These are phyloP conservation scores for Bos indicus DNA, from an alignment of 2,113 vertebrate genomes.

Conservation along the genomic window DNA sequence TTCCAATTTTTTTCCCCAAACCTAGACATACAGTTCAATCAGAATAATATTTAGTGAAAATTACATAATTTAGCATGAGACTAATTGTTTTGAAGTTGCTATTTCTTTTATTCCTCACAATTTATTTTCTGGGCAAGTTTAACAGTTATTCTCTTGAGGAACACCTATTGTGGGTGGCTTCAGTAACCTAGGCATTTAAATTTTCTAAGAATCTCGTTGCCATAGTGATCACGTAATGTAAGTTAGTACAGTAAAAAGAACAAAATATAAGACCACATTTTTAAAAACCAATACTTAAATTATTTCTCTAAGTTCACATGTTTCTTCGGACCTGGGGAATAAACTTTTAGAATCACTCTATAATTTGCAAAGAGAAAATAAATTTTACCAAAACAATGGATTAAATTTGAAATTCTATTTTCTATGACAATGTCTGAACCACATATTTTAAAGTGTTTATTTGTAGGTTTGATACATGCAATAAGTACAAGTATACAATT, in stretches of 20 bases:
- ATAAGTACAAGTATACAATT: background rate
- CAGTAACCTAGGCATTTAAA: background rate
- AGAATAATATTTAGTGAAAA: background rate
- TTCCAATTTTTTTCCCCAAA: background rate
- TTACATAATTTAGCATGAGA: background rate
- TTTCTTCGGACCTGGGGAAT: background rate
- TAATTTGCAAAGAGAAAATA: background rate
- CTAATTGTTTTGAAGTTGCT: background rate
- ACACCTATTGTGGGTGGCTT: background rate
- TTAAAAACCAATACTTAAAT: slow-evolving; percentile 2
- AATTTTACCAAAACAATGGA: background rate
- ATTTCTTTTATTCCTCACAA: background rate
- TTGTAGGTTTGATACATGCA: background rate
- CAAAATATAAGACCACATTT: background rate
- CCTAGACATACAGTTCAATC: background rate
- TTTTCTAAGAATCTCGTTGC: slow-evolving; percentile 4
- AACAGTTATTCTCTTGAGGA: background rate
- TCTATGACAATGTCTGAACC: background rate
- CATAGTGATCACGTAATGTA: background rate
- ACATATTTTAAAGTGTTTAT: background rate
- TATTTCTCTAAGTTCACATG: background rate
- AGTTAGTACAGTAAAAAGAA: slow-evolving; percentile 6
- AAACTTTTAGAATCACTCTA: background rate
- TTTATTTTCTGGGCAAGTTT: background rate
- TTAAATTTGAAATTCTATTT: background rate